Percentiles rank a stretch among this genome's conserved stretches.
phyloP scores from a whole-genome alignment of 1,140 invertebrate genomes.

The Archivesica marissinica region DNA sequence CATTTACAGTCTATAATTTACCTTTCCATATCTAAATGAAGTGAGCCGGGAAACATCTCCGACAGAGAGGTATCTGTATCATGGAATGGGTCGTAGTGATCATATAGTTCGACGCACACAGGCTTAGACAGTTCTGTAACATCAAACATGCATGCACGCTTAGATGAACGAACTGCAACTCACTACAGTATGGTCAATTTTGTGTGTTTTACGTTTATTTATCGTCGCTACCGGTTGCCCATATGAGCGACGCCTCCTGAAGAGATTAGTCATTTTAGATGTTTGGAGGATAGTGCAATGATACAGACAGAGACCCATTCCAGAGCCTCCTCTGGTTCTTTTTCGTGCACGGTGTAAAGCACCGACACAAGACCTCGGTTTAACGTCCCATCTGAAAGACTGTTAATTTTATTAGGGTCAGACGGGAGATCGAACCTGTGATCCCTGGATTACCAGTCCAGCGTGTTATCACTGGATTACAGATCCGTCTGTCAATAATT shows the following conservation, averaged over 20 bases:
- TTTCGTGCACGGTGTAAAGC: no score
- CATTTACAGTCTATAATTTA: background rate
- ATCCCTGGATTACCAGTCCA: no score
- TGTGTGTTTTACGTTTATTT: background rate
- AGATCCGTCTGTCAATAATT: no score
- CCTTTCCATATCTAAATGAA: conserved; percentile 51
- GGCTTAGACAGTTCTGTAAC: background rate
- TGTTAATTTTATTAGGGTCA: no score
- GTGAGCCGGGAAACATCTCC: conserved; percentile 30
- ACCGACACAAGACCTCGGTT: no score
- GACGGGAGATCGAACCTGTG: no score
- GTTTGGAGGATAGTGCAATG: background rate
- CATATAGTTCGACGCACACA: conserved; percentile 30
- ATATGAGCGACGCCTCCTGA: background rate
- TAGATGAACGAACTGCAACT: no score
- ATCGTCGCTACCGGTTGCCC: background rate
- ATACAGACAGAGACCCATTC: background rate
- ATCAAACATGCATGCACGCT: no score
- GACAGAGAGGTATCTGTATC: background rate
- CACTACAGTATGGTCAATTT: background rate
- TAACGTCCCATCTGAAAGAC: no score
- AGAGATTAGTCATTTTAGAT: background rate
- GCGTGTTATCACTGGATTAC: no score
- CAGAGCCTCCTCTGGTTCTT: background rate
- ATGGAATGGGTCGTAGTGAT: conserved; percentile 49